Base-by-base conservation (phyloP, 1,140 invertebrate species). In the Aleiodes sp. region DNA sequence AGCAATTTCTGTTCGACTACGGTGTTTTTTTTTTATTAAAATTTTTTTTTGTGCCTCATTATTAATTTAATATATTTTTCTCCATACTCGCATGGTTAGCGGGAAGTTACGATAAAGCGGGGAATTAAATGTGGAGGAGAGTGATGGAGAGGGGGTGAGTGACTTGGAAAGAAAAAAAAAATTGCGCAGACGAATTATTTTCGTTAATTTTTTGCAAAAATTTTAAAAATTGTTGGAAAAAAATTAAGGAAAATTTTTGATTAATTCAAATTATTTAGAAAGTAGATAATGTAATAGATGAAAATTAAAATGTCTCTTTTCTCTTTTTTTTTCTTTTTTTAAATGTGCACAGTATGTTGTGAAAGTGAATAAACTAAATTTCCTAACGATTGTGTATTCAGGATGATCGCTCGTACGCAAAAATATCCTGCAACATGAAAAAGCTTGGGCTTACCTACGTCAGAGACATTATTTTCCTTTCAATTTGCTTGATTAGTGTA, bases 1-100 rank as follows among this genome's bases (percentile, higher is more conserved):
- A 75, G 63, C 26, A 70, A 70, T 14, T 63, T 68, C 57, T 14
- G 28, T 60, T 67, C 43, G n/a, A 67, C 65, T 67, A 67, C 65
- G 24, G 33, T 67, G 33, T 16, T 35, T 59, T 21, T 26, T 60
- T n/a, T n/a, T 33, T 64, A 39, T 71, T 64, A 70, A 19, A 62
- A 63, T 70, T 70, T 73, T 59, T 67, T 52, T 63, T 57, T 62
- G 39, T 59, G 41, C 46, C 64, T n/a, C n/a, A n/a, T n/a, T n/a
- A n/a, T 64, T 57, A 14, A 61, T 43, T 24, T 66, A 41, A 31
- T 29, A 46, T 68, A 31, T 70, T 37, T 57, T 60, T 68, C 35
- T 46, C 52, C 46, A 46, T 35, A 69, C 56, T 65, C 67, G 63
- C 63, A 29, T n/a, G n/a, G 60, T n/a, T 52, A 60, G 33, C 37